Evolutionary conservation across 2,113 vertebrate genomes (phyloP), one percentile per base, ranked within the genome.

Genomic region (Dascyllus trimaculatus): DNA sequence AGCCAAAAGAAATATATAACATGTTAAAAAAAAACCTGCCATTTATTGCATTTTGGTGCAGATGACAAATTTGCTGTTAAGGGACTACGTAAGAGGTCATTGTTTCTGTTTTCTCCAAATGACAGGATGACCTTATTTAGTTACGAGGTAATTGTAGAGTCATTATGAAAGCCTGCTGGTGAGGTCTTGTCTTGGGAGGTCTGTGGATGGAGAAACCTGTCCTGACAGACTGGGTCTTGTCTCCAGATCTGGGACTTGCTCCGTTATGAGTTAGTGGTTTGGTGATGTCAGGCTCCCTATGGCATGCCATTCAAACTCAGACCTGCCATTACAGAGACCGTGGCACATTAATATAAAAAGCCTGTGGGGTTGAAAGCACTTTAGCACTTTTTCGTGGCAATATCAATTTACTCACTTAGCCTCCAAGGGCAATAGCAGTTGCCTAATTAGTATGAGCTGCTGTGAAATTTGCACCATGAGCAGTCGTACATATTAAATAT

Each of bases 171-270:
- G 80, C 43, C 72, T 61, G 48, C 65, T 80, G 69, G 51, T 85
- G 87, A 79, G 83, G 84, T 91, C 74, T 22, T 65, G 57, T 88
- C 75, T 80, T 88, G 89, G 84, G 88, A 89, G 88, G 87, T 91
- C 89, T 85, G 61, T 35, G 57, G 81, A 76, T 43, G 24, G 71
- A 77, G 84, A 75, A 59, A 61, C 51, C 60, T 71, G 78, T 86
- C n/a, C 67, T 73, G 62, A 77, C 71, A 85, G 51, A 52, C 49
- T 26, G 59, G 83, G 70, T 72, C 40, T 75, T 69, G 79, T 69
- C 57, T 85, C 74, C 77, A 81, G 61, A 71, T 83, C 56, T 78
- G 61, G 72, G 69, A 52, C 53, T 48, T 45, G 56, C 61, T 77
- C 70, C 71, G 46, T 62, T 72, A 69, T 85, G 74, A 87, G 51